Evolutionary conservation across 92 coral and sea anemone genomes (phyloP).

Genomic region (Plumapathes pennacea): DNA sequence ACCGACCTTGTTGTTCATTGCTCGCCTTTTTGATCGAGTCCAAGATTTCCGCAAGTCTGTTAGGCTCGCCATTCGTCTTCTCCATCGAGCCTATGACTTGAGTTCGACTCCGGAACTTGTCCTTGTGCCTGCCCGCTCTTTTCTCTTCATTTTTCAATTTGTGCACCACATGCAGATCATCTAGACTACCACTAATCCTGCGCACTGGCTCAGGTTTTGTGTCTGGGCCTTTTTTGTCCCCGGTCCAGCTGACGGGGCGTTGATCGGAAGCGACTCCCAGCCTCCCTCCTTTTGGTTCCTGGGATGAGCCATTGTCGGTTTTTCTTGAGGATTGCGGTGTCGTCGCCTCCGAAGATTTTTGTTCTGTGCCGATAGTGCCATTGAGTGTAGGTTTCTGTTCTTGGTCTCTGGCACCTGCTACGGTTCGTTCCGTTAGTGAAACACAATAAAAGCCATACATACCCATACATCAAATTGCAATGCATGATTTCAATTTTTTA

Average conservation of each 20-base stretch:
- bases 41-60: slow-evolving; percentile 72
- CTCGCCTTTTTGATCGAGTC: slow-evolving; percentile 73
- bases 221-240: slow-evolving; percentile 6
- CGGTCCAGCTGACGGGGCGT: slow-evolving; percentile 73
- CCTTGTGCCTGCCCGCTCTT: slow-evolving; percentile 17
- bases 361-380: slow-evolving; percentile 34
- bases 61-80: slow-evolving; percentile 56
- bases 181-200: slow-evolving; percentile 78
- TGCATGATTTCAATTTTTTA: no score
- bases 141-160: slow-evolving; percentile 13
- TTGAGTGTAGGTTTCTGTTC: slow-evolving; percentile 40
- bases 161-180: slow-evolving; percentile 64
- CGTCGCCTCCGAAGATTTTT: slow-evolving; percentile 1
- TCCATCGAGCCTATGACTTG: slow-evolving; percentile 11
- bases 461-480: neutral
- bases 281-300: neutral
- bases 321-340: neutral
- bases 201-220: slow-evolving; percentile 43
- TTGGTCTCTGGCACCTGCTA: slow-evolving; percentile 8
- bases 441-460: neutral
- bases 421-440: neutral
- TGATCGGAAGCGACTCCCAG: no score
- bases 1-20: slow-evolving; percentile 34
- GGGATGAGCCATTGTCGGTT: neutral
- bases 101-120: slow-evolving; percentile 21